Evolutionary conservation across 2,797 vertebrate genomes (phyloP).

Genomic region (Danio tinwini): DNA sequence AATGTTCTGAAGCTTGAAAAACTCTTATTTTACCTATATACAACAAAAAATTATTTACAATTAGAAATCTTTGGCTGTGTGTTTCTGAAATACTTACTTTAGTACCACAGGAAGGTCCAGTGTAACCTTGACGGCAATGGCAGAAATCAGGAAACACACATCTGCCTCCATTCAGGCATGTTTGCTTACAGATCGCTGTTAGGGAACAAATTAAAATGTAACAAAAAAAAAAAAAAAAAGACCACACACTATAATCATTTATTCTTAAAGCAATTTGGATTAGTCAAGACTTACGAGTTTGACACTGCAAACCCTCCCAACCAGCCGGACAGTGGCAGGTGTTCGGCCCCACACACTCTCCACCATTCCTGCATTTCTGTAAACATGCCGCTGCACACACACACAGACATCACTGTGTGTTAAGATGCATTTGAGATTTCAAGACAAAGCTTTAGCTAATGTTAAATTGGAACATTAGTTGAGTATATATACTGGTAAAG

Average conservation of each 20-base stretch:
- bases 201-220: constrained; percentile 32
- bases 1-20: too few relatives aligned
- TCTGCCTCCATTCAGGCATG: constrained; percentile 86
- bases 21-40: too few relatives aligned
- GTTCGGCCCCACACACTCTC: constrained; percentile 86
- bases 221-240: too few relatives aligned
- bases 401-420: background rate
- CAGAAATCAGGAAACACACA: constrained; percentile 86
- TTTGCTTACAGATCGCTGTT: constrained; percentile 84
- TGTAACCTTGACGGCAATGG: constrained; percentile 83
- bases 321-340: constrained; percentile 83
- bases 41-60: background rate
- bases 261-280: background rate
- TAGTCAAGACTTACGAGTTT: constrained; percentile 81
- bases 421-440: background rate
- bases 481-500: background rate
- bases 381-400: constrained; percentile 83
- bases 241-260: too few relatives aligned
- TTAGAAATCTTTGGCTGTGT: background rate
- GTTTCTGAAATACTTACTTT: constrained; percentile 69
- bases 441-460: background rate
- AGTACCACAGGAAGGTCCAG: constrained; percentile 80
- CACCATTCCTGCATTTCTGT: constrained; percentile 88
- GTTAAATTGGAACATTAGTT: background rate
- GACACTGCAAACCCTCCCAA: constrained; percentile 90